phyloP scores from a whole-genome alignment of 2,888 invertebrate genomes.

The Tipula unca region DNA sequence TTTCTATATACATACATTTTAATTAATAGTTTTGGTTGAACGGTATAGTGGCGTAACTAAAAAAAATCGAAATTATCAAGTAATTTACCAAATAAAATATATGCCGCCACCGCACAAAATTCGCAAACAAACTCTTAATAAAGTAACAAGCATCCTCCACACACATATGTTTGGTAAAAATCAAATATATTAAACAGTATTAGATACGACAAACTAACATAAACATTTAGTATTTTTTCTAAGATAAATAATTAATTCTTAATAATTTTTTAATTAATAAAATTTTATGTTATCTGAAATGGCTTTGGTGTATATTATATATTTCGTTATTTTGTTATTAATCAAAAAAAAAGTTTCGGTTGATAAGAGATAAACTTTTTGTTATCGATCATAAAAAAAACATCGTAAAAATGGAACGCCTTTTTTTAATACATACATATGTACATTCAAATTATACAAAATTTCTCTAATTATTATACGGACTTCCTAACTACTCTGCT shows the following conservation, averaged over 20 bases:
- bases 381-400: neutral
- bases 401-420: neutral
- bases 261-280: too few relatives aligned
- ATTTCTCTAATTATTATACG: neutral
- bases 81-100: neutral
- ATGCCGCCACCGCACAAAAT: neutral
- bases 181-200: too few relatives aligned
- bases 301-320: neutral
- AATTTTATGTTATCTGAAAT: neutral
- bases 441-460: neutral
- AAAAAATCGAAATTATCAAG: neutral
- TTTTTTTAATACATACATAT: neutral
- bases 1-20: neutral
- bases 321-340: neutral
- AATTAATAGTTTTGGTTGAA: too few relatives aligned
- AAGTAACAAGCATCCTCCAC: neutral
- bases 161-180: neutral
- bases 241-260: neutral
- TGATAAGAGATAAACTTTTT: neutral
- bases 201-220: neutral
- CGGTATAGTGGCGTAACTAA: too few relatives aligned
- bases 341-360: neutral
- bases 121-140: neutral
- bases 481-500: neutral
- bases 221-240: neutral